These are phyloP conservation scores for Plutomurus gul DNA, from an alignment of 1,140 invertebrate species.

Conservation along the genomic window DNA sequence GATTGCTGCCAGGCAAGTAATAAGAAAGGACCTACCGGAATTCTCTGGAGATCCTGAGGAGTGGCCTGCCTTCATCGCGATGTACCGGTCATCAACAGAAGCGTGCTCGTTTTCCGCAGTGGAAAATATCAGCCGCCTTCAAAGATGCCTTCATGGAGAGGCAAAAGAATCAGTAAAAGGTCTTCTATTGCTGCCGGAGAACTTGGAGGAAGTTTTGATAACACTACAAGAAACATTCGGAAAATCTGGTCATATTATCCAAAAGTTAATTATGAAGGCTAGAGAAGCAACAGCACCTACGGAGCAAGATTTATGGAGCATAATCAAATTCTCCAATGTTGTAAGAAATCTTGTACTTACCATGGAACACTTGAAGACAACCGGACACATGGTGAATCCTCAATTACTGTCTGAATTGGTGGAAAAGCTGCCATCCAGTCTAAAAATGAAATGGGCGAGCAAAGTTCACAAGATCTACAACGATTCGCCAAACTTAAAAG, in stretches of 20 bases:
- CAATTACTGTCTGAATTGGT: not conserved
- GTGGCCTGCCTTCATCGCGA: not conserved
- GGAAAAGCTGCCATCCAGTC: not conserved
- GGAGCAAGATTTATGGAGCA: not conserved
- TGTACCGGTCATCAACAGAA: not conserved
- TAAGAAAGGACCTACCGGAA: not conserved
- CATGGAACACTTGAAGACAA: not conserved
- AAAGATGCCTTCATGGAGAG: not conserved
- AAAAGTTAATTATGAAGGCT: not conserved
- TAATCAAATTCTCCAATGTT: not conserved
- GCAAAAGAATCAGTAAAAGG: not conserved
- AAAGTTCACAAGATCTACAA: not conserved
- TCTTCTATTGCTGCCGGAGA: not conserved
- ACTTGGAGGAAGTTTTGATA: not conserved
- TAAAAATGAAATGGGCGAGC: not conserved
- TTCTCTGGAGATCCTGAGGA: constrained; percentile 16
- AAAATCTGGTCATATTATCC: not conserved
- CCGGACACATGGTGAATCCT: not conserved
- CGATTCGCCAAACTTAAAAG: not conserved
- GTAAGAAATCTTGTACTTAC: not conserved
- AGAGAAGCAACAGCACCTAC: not conserved
- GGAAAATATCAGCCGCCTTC: not conserved
- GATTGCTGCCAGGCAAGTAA: not conserved
- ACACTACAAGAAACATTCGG: constrained; percentile 11
- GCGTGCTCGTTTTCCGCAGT: not conserved